phyloP scores from a whole-genome alignment of 2,113 vertebrate species.

The Synodontis membranacea region DNA sequence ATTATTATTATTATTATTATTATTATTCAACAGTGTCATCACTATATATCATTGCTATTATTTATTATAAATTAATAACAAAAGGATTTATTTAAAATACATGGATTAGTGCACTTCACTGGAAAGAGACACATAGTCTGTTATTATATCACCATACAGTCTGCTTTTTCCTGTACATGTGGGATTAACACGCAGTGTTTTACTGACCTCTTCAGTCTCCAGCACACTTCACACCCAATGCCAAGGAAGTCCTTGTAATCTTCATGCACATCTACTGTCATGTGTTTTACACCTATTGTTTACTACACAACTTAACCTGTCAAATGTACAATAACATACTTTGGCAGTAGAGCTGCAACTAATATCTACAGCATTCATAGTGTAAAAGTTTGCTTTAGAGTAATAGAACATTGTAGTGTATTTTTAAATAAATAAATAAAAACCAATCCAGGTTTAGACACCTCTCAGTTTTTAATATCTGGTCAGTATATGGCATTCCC shows the following conservation, averaged over 20 bases:
- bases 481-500: too few relatives aligned
- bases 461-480: too few relatives aligned
- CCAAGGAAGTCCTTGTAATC: background rate
- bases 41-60: background rate
- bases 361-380: background rate
- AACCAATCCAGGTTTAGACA: too few relatives aligned
- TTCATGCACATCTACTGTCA: background rate
- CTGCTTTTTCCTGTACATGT: background rate
- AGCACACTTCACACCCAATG: background rate
- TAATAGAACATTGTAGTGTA: too few relatives aligned
- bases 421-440: too few relatives aligned
- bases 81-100: too few relatives aligned
- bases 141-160: background rate
- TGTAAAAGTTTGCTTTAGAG: too few relatives aligned
- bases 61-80: too few relatives aligned
- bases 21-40: background rate
- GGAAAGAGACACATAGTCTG: background rate
- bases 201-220: slow-evolving; percentile 6
- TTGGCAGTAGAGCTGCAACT: background rate
- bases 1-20: too few relatives aligned
- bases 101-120: background rate
- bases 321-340: background rate
- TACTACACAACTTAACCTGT: background rate
- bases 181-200: background rate
- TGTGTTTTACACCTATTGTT: background rate